A percentile compares a stretch with the other conserved stretches of the same genome.
phyloP scores from a whole-genome alignment of 2,797 vertebrate genomes.

The Fundulus diaphanus region DNA sequence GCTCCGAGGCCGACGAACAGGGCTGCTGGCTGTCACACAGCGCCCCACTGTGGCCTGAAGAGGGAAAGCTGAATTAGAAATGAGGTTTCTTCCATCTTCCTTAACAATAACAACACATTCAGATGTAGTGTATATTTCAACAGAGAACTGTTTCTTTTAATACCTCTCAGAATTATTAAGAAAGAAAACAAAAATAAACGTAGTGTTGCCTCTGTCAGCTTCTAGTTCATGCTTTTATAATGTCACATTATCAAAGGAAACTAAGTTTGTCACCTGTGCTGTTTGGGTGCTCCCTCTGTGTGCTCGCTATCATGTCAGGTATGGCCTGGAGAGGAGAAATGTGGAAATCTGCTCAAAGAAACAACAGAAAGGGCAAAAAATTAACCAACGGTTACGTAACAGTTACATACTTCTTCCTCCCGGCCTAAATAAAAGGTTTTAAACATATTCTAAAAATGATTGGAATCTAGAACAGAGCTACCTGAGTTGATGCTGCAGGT shows the following conservation, averaged over 20 bases:
- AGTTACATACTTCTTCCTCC: not conserved
- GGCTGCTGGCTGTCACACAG: constrained; percentile 78
- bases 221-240: not conserved
- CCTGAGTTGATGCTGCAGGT: constrained; percentile 77
- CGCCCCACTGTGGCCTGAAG: constrained; percentile 81
- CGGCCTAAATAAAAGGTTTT: not conserved
- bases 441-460: no score
- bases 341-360: constrained; percentile 57
- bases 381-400: not conserved
- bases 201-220: not conserved
- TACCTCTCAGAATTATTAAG: not conserved
- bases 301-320: constrained; percentile 77
- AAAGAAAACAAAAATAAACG: rapidly evolving
- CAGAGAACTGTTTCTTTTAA: not conserved
- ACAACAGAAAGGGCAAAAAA: constrained; percentile 10
- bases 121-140: not conserved
- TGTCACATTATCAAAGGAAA: not conserved
- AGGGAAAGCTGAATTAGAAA: not conserved
- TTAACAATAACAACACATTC: not conserved
- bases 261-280: constrained; percentile 80
- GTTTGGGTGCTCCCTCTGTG: constrained; percentile 70
- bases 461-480: constrained; percentile 39
- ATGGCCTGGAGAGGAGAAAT: constrained; percentile 78
- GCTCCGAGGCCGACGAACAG: constrained; percentile 53
- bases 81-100: not conserved